Evolutionary conservation across 2,113 vertebrate genomes (phyloP).

Genomic region (Mola mola): DNA sequence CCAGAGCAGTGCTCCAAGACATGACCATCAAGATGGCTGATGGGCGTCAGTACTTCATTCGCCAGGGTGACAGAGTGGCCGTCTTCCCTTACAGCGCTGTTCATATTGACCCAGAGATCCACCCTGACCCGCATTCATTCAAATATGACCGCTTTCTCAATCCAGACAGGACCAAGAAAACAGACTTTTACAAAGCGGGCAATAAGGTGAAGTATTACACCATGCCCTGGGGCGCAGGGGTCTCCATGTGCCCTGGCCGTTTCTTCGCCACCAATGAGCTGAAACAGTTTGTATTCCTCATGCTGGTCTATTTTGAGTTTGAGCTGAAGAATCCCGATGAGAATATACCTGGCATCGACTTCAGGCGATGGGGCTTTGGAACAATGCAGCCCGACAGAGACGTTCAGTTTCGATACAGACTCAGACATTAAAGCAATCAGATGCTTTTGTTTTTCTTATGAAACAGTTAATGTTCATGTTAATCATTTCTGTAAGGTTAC

Average conservation of each 20-base stretch:
- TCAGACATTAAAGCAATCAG: conserved; percentile 49
- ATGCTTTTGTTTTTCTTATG: not conserved
- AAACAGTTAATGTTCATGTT: not conserved
- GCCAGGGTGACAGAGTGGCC: conserved; percentile 84
- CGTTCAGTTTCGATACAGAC: conserved; percentile 84
- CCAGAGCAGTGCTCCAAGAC: conserved; percentile 81
- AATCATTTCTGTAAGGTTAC: not conserved
- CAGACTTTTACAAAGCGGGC: conserved; percentile 88
- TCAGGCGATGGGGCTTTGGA: conserved; percentile 88
- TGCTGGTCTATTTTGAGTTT: conserved; percentile 89
- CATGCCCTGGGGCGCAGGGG: conserved; percentile 93
- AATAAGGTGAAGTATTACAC: conserved; percentile 87
- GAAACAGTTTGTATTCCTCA: conserved; percentile 89
- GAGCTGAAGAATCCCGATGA: conserved; percentile 82
- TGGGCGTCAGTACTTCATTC: conserved; percentile 78
- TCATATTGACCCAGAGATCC: conserved; percentile 89
- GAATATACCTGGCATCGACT: conserved; percentile 81
- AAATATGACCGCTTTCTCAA: conserved; percentile 89
- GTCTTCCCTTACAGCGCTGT: conserved; percentile 87
- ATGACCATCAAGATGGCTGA: conserved; percentile 77
- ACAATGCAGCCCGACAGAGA: conserved; percentile 84
- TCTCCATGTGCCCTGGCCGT: conserved; percentile 89
- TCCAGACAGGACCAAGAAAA: conserved; percentile 82
- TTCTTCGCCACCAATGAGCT: conserved; percentile 90
- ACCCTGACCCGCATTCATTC: conserved; percentile 85